These are phyloP conservation scores for Hepsetus odoe DNA, from an alignment of 2,113 vertebrate species.

Conservation along the genomic window DNA sequence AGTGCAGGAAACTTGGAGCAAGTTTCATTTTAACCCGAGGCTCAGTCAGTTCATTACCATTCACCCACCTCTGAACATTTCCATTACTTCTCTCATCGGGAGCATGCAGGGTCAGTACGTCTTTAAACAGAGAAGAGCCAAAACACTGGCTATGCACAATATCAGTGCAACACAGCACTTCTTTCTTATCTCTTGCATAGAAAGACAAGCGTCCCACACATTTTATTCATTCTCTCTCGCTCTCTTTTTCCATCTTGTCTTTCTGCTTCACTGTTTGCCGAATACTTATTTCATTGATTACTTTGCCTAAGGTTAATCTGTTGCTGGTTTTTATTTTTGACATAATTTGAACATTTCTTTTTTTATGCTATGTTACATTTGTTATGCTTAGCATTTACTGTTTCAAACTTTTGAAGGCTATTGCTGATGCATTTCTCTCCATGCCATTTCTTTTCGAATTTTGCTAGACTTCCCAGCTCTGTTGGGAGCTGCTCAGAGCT, in stretches of 20 bases:
- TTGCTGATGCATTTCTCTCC: no score
- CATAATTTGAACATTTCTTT: no score
- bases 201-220: background rate
- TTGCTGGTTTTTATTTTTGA: no score
- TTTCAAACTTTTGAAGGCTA: no score
- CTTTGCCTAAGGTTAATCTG: background rate
- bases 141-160: constrained; percentile 16
- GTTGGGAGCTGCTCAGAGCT: no score
- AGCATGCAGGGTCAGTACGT: constrained; percentile 24
- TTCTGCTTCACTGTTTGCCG: background rate
- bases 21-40: constrained; percentile 28
- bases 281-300: background rate
- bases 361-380: no score
- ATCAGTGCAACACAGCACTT: constrained; percentile 25
- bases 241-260: background rate
- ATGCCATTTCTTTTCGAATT: no score
- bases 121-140: constrained; percentile 17
- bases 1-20: background rate
- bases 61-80: constrained; percentile 41
- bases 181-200: background rate
- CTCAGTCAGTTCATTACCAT: constrained; percentile 46
- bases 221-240: background rate
- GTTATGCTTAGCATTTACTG: no score
- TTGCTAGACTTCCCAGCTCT: no score
- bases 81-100: constrained; percentile 23